Conservation (phyloP, 2,888 invertebrate species). For the Serrognathus titanus region DNA sequence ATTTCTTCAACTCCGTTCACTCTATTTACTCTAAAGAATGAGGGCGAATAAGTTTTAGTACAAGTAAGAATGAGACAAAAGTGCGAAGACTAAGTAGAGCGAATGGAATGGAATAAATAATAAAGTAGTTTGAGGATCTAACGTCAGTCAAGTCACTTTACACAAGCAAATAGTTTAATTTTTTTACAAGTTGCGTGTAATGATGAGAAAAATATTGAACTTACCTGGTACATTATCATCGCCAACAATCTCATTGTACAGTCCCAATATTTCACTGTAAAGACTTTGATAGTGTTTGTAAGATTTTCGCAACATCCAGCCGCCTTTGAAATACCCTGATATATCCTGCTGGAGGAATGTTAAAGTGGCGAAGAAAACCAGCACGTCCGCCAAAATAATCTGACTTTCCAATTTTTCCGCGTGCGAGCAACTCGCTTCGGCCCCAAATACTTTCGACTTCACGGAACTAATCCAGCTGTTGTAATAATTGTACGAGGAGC, state of each 20-base stretch:
- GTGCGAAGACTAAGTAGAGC: too few relatives aligned
- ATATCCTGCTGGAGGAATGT: slow-evolving; percentile 65
- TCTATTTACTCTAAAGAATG: too few relatives aligned
- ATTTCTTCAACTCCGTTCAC: too few relatives aligned
- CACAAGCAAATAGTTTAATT: too few relatives aligned
- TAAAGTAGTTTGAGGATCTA: too few relatives aligned
- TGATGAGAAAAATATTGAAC: background rate
- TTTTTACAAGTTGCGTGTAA: background rate
- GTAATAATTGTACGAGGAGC: slow-evolving; percentile 26
- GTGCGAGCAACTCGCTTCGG: slow-evolving; percentile 30
- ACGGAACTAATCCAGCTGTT: slow-evolving; percentile 57
- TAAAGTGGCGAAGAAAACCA: slow-evolving; percentile 62
- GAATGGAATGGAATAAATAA: too few relatives aligned
- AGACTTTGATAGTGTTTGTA: slow-evolving; percentile 67
- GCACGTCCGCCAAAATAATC: slow-evolving; percentile 64
- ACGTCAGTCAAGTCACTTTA: too few relatives aligned
- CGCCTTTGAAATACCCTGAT: slow-evolving; percentile 60
- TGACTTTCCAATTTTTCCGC: slow-evolving; percentile 59
- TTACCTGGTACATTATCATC: slow-evolving; percentile 31
- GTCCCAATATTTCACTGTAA: slow-evolving; percentile 55
- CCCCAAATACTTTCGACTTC: slow-evolving; percentile 50
- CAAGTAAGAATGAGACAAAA: too few relatives aligned
- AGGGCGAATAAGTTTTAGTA: too few relatives aligned
- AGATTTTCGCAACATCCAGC: slow-evolving; percentile 65
- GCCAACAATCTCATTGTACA: slow-evolving; percentile 53